A percentile compares a stretch with the other conserved stretches of the same genome.
Conservation (phyloP, 2,797 vertebrate genomes). For the Platyrinchus mystaceus region DNA sequence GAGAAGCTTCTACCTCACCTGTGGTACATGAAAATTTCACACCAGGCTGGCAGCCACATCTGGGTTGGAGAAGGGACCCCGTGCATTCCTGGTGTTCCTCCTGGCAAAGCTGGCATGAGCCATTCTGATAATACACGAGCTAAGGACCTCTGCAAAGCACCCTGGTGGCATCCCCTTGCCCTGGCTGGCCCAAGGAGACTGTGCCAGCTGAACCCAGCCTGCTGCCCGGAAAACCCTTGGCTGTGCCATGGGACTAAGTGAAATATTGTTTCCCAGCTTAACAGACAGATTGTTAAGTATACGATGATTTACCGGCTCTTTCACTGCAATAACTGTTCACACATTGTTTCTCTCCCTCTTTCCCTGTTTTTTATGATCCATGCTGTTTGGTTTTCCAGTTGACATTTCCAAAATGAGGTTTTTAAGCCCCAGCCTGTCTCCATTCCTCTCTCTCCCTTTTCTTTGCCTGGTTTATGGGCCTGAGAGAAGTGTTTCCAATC, state of each 20-base stretch:
- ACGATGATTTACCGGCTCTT: conserved; percentile 33
- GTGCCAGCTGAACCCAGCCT: not conserved
- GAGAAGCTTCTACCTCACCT: not conserved
- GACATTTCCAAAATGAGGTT: conserved; percentile 48
- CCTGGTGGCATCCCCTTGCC: not conserved
- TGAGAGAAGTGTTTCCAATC: conserved; percentile 43
- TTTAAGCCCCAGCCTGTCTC: not conserved
- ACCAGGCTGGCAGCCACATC: not conserved
- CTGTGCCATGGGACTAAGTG: not conserved
- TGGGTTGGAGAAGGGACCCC: not conserved
- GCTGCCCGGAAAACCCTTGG: not conserved
- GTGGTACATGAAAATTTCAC: not conserved
- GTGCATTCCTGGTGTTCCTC: too few species aligned
- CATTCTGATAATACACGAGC: fast-evolving
- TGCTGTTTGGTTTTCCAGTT: conserved; percentile 21
- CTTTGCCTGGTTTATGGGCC: conserved; percentile 29
- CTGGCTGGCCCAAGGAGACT: fast-evolving
- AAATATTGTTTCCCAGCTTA: conserved; percentile 4
- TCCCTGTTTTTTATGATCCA: conserved; percentile 36
- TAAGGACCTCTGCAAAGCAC: not conserved
- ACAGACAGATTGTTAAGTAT: conserved; percentile 4
- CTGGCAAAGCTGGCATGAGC: not conserved
- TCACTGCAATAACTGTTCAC: conserved; percentile 19
- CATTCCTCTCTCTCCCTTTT: not conserved
- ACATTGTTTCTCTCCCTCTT: conserved; percentile 38